Percentiles rank a stretch among this genome's conserved stretches.
Evolutionary conservation across 1,140 invertebrate genomes (phyloP).

Genomic region (Lysiphlebus fabarum): DNA sequence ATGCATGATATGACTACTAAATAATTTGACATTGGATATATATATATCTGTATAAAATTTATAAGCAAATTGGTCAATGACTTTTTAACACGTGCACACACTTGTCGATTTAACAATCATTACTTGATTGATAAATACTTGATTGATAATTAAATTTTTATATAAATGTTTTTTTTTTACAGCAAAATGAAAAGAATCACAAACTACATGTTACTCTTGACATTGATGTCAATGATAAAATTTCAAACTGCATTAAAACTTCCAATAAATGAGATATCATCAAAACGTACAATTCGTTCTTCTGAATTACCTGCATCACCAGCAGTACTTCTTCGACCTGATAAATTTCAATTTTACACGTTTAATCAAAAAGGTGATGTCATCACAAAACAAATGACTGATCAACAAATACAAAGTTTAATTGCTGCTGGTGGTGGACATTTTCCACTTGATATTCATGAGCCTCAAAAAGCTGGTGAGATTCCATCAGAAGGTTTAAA

Average conservation of each 20-base stretch:
- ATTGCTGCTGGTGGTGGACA: constrained; percentile 70
- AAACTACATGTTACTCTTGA: too few species aligned
- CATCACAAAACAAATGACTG: constrained; percentile 76
- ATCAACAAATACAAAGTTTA: constrained; percentile 77
- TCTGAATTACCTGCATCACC: constrained; percentile 62
- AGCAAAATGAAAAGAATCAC: too few species aligned
- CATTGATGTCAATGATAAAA: too few species aligned
- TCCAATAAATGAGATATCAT: too few species aligned
- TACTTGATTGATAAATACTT: too few species aligned
- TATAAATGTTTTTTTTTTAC: too few species aligned
- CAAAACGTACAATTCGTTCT: constrained; percentile 34
- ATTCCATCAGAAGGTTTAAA: constrained; percentile 36
- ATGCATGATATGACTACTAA: constrained; percentile 32
- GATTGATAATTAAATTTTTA: too few species aligned
- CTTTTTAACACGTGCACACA: neutral
- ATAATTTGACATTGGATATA: constrained; percentile 1
- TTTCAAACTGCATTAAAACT: too few species aligned
- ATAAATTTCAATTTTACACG: constrained; percentile 80
- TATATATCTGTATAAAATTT: too few species aligned
- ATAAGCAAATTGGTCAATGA: constrained; percentile 1
- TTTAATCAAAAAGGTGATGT: constrained; percentile 78
- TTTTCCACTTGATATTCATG: constrained; percentile 41
- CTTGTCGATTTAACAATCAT: too few species aligned
- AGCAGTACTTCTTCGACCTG: constrained; percentile 70
- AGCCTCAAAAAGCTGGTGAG: constrained; percentile 41